phyloP scores from a whole-genome alignment of 2,888 invertebrate genomes.

The Erebia palarica region DNA sequence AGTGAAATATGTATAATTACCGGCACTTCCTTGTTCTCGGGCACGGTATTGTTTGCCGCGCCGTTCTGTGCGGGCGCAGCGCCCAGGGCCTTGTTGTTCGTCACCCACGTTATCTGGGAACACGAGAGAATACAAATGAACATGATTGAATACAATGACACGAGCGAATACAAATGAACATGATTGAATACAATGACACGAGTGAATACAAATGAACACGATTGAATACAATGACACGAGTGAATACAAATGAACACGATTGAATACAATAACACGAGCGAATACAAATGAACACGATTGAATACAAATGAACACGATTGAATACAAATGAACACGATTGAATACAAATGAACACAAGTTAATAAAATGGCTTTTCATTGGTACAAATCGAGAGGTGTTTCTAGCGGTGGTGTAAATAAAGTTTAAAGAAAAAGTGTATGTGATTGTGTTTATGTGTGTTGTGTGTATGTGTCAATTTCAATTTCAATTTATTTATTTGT shows the following conservation, averaged over 20 bases:
- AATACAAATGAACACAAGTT: background rate
- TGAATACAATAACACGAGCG: background rate
- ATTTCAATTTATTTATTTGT: no score
- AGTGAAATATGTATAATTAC: slow-evolving; percentile 39
- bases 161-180: background rate
- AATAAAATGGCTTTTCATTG: background rate
- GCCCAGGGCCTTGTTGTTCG: slow-evolving; percentile 52
- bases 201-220: background rate
- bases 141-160: background rate
- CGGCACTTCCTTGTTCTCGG: slow-evolving; percentile 61
- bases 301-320: background rate
- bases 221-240: background rate
- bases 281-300: background rate
- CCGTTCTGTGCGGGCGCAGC: slow-evolving; percentile 50
- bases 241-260: background rate
- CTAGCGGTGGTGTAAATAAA: no score
- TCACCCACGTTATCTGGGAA: slow-evolving; percentile 73
- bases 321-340: background rate
- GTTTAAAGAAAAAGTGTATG: no score
- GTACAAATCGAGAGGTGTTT: no score
- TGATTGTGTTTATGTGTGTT: no score
- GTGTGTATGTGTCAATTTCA: no score
- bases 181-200: no score
- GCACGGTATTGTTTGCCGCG: slow-evolving; percentile 43
- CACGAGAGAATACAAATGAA: slow-evolving; percentile 38